Evolutionary conservation across 2,888 invertebrate species (phyloP).

Genomic region (Desoria tigrina): DNA sequence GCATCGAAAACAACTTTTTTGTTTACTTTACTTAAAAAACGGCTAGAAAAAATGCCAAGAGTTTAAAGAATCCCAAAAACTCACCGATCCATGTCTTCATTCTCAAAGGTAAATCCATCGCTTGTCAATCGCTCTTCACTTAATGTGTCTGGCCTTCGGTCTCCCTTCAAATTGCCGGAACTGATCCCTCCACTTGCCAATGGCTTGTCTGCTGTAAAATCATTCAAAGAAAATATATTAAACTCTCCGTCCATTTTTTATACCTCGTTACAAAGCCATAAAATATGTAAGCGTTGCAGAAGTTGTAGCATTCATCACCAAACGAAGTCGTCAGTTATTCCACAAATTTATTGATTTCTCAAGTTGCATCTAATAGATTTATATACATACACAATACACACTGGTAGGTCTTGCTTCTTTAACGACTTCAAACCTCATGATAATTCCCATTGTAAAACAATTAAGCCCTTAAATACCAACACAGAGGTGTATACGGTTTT

Average conservation of each 20-base stretch:
- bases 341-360: too few relatives aligned
- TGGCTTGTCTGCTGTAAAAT: conserved; percentile 48
- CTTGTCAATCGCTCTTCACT: conserved; percentile 50
- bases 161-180: conserved; percentile 45
- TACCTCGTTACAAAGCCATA: neutral
- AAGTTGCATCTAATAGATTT: too few relatives aligned
- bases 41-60: neutral
- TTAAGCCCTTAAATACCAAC: too few relatives aligned
- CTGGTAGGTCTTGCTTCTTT: too few relatives aligned
- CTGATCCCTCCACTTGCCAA: conserved; percentile 46
- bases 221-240: neutral
- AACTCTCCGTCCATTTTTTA: neutral
- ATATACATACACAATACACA: too few relatives aligned
- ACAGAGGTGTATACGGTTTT: too few relatives aligned
- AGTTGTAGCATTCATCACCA: neutral
- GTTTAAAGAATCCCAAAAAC: neutral
- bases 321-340: neutral
- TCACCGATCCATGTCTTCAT: conserved; percentile 49
- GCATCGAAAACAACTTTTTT: too few relatives aligned
- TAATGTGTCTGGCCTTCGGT: conserved; percentile 50
- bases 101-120: conserved; percentile 49
- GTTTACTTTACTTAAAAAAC: too few relatives aligned
- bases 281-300: neutral
- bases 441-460: too few relatives aligned
- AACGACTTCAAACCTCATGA: too few relatives aligned